Base-by-base conservation (phyloP, 2,888 invertebrate genomes). In the Maniola hyperantus region DNA sequence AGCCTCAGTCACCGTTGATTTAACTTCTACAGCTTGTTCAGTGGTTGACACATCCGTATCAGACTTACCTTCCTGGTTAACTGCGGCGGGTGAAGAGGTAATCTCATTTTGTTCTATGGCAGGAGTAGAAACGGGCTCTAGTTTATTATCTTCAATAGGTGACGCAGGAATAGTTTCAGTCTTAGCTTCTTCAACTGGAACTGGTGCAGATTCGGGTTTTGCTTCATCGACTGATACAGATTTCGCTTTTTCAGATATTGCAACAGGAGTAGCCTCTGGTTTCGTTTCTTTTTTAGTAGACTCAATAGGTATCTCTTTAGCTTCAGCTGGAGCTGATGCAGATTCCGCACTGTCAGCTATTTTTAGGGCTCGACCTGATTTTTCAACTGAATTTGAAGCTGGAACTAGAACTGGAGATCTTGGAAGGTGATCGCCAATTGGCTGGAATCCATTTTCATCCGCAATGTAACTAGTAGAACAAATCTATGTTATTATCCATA, bases 371-470 rank as follows among this genome's bases (percentile, higher is more conserved):
- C 82, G 76, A 1, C 83, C 81, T 59, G 78, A 72, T 73, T 87
- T 88, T 42, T 79, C 79, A 36, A 66, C 76, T 26, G 80, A 73
- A 44, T 63, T 74, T 10, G 71, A 67, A 11, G 67, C 70, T 74
- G 70, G 69, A 39, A 51, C 42, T 8, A 67, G 69, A 63, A 72
- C 77, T 67, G 79, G 73, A 46, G 77, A 79, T 61, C 77, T 93
- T 1, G 95, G 95, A 68, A 95, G 84, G 78, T 95, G 95, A 73
- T 93, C 94, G 13, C 95, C 95, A 71, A 94, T 87, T 0, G 95
- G 95, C 76, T 94, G 94, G 84, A 95, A 95, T 34, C 95, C 95
- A 78, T 96, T 95, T 82, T 96, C 95, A 79, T 96, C 96, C 71
- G 96, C 96, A 63, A 94, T 93, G 75, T 95, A 96, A 68, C 94